Conservation (phyloP, 53 echinoderm and acorn worm genomes). For the Echinometra lucunter region DNA sequence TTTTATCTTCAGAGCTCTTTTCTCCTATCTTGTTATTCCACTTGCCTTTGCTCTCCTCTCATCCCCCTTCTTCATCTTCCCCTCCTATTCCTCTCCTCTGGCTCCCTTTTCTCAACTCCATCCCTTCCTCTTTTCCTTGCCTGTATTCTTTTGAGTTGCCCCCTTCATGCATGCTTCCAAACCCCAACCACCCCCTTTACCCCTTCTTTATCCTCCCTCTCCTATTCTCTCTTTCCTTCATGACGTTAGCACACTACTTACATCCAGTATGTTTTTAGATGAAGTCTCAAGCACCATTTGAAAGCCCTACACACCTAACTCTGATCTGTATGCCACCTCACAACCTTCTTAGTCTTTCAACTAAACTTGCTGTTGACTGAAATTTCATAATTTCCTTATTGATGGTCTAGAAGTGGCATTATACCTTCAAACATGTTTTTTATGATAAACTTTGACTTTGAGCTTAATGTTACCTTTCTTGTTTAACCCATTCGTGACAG, state of each 20-base stretch:
- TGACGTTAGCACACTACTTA: background rate
- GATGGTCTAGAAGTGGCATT: background rate
- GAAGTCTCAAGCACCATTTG: slow-evolving; percentile 3
- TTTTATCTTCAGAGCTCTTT: no score
- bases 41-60: no score
- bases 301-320: background rate
- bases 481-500: no score
- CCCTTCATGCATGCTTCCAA: no score
- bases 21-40: no score
- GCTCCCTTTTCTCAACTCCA: background rate
- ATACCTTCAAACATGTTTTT: background rate
- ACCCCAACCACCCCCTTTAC: background rate
- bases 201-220: background rate
- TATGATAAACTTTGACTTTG: no score
- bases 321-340: background rate
- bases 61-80: background rate
- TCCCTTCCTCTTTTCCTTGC: background rate
- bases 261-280: background rate
- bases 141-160: no score
- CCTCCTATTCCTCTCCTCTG: background rate
- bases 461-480: no score
- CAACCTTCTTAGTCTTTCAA: background rate
- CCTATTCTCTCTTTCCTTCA: background rate
- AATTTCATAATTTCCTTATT: background rate
- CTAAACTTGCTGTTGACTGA: background rate